phyloP scores from a whole-genome alignment of 2,888 invertebrate species.

The Agrochola circellaris region DNA sequence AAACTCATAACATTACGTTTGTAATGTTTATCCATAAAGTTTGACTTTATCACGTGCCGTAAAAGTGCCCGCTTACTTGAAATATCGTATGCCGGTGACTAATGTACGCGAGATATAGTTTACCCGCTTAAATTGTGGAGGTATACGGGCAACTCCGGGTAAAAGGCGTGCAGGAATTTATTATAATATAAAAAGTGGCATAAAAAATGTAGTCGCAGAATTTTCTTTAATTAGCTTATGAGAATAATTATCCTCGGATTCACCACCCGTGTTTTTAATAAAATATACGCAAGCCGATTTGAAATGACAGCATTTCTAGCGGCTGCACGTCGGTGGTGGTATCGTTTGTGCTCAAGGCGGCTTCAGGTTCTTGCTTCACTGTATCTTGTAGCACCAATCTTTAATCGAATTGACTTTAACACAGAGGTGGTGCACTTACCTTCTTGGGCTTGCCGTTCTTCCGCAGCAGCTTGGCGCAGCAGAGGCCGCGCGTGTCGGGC shows the following conservation, averaged over 20 bases:
- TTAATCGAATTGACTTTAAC: too few species aligned
- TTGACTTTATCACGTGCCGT: slow-evolving; percentile 30
- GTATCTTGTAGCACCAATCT: not conserved
- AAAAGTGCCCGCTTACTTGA: slow-evolving; percentile 17
- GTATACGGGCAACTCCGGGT: not conserved
- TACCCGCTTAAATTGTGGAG: not conserved
- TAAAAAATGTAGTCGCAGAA: not conserved
- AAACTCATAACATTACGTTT: slow-evolving; percentile 17
- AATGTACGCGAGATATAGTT: slow-evolving; percentile 26
- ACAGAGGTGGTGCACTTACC: slow-evolving; percentile 84
- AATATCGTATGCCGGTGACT: slow-evolving; percentile 18
- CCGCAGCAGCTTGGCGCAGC: slow-evolving; percentile 94
- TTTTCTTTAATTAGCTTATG: not conserved
- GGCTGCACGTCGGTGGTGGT: not conserved
- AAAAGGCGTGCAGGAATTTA: not conserved
- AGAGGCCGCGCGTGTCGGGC: slow-evolving; percentile 94
- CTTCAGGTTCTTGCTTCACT: not conserved
- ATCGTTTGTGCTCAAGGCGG: not conserved
- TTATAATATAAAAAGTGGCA: not conserved
- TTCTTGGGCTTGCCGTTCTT: slow-evolving; percentile 96
- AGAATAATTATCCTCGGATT: too few species aligned
- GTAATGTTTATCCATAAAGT: slow-evolving; percentile 32
- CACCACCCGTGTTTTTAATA: not conserved
- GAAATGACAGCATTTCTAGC: not conserved
- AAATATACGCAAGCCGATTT: not conserved